Base-by-base conservation (phyloP, 2,797 vertebrate genomes). In the Macropus fuliginosus region DNA sequence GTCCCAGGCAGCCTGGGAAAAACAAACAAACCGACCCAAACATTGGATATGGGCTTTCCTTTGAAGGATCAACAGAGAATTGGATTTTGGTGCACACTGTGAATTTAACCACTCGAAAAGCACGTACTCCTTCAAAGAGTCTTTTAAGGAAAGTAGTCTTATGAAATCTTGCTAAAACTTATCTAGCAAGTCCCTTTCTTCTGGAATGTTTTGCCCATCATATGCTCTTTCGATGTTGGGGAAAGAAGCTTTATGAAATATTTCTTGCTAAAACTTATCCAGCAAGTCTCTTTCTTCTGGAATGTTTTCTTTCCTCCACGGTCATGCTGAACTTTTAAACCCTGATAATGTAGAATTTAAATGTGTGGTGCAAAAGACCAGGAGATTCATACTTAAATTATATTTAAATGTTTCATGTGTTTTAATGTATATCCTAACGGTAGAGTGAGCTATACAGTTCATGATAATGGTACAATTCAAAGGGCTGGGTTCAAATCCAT, bases 401-500 rank as follows among this genome's bases (percentile, higher is more conserved):
- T n/a, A 74, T 93, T 87, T 91, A 94, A 50, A 56, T 31, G 91
- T 81, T 89, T 59, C 87, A 54, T 94, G 40, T 29, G 66, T 95
- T 92, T 91, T 54, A 93, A 97, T 91, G 29, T 56, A 90, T 24
- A 94, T 55, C 81, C 92, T 92, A 1, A 94, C 11, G 1, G 90
- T 56, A 93, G 54, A 87, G 34, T 94, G 95, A 92, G 55, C 91
- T 95, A 0, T 46, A 96, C 93, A 91, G 50, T 55, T 96, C 55
- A 56, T 93, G 93, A 46, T 92, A 92, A 59, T 89, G 40, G 18
- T 91, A 95, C 21, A 81, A 4, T 46, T 81, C 18, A 81, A 46
- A 81, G 40, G 46, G 2, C 14, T 18, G 9, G 9, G 1, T 81
- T 81, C 40, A 81, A 46, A 46, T 74, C n/a, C 16, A 21, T 40